These are phyloP conservation scores for Nestor notabilis DNA, from an alignment of 2,113 vertebrate species.

Conservation along the genomic window DNA sequence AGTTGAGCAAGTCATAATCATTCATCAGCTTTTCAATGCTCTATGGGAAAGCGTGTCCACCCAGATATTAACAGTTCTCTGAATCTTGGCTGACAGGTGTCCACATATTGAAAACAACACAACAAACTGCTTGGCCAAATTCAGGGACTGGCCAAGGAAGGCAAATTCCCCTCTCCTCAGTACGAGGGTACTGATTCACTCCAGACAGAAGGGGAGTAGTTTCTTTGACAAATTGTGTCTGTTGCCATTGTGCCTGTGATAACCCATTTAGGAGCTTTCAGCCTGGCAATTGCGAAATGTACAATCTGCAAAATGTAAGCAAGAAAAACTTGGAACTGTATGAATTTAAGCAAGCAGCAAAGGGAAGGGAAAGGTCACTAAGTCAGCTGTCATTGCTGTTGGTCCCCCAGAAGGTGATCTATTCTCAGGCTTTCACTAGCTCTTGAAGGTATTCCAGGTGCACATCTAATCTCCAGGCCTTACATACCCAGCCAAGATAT, in stretches of 20 bases:
- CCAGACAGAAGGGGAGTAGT: neutral
- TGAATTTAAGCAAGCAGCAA: neutral
- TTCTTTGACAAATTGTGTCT: neutral
- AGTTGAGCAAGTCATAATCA: neutral
- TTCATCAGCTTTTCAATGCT: neutral
- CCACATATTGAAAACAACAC: neutral
- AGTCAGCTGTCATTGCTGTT: neutral
- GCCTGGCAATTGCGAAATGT: neutral
- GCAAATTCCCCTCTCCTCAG: neutral
- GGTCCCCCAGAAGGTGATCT: neutral
- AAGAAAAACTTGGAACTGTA: neutral
- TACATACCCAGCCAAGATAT: constrained; percentile 22
- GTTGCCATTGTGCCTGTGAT: neutral
- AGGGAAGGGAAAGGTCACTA: neutral
- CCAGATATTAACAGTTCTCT: neutral
- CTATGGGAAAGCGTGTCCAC: neutral
- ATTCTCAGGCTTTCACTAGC: neutral
- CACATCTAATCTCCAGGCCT: neutral
- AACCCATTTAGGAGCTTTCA: neutral
- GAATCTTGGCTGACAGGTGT: neutral
- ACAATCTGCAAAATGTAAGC: neutral
- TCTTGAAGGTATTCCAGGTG: constrained; percentile 6
- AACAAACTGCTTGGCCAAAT: neutral
- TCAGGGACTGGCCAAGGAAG: neutral
- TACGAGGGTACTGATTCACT: neutral